A percentile compares a stretch with the other conserved stretches of the same genome.
Evolutionary conservation across 1,140 invertebrate species (phyloP).

Genomic region (Homarus americanus): DNA sequence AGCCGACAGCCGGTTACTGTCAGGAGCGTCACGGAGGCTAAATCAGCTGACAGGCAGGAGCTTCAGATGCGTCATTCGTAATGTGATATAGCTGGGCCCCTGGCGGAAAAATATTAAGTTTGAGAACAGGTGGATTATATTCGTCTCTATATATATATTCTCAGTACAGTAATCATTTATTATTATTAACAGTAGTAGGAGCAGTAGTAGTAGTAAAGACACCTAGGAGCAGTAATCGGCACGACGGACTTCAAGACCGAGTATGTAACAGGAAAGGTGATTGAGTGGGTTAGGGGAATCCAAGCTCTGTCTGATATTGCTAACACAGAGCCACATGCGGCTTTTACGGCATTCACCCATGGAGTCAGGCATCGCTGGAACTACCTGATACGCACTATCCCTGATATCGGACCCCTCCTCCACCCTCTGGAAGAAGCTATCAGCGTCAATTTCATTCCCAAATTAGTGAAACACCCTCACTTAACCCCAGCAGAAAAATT

Average conservation of each 20-base stretch:
- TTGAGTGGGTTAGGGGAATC: background rate
- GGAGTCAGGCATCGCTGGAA: no score
- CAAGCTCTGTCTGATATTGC: no score
- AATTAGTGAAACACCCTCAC: no score
- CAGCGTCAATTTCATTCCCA: no score
- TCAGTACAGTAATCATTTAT: background rate
- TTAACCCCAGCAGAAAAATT: no score
- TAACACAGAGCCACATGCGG: no score
- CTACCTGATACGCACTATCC: no score
- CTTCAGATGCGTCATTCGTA: background rate
- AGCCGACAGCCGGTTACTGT: background rate
- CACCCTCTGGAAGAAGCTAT: no score
- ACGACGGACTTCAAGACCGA: background rate
- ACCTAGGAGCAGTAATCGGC: background rate
- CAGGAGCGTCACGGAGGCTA: background rate
- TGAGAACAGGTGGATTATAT: background rate
- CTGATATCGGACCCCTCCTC: no score
- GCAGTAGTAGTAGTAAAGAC: background rate
- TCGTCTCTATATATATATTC: background rate
- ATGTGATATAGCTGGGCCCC: no score
- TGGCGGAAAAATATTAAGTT: no score
- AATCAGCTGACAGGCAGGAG: background rate
- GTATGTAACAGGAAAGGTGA: background rate
- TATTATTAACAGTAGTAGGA: background rate
- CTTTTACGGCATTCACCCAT: no score